Percentiles rank a stretch among this genome's conserved stretches.
phyloP scores from a whole-genome alignment of 2,888 invertebrate genomes.

The Acleris literana region DNA sequence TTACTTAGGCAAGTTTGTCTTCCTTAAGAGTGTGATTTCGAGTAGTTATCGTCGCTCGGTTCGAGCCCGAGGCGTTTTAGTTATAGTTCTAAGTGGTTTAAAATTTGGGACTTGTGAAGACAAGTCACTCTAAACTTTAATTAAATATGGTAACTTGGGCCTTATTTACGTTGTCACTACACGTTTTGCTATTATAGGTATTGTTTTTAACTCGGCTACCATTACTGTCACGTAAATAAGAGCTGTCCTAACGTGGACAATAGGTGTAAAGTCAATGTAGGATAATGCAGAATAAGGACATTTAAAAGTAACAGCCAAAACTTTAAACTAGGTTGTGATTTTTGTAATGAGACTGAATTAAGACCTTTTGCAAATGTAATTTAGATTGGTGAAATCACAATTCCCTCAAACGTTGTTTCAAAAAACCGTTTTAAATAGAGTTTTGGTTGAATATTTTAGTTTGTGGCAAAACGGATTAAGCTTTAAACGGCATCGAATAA shows the following conservation, averaged over 20 bases:
- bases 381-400: too few species aligned
- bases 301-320: conserved; percentile 45
- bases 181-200: background rate
- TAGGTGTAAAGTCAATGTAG: too few species aligned
- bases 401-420: too few species aligned
- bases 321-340: too few species aligned
- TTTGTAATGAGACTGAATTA: too few species aligned
- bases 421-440: too few species aligned
- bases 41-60: conserved; percentile 48
- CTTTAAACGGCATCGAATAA: too few species aligned
- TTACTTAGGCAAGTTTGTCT: conserved; percentile 46
- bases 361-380: too few species aligned
- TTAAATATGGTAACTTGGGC: conserved; percentile 44
- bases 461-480: too few species aligned
- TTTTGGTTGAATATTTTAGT: too few species aligned
- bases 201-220: background rate
- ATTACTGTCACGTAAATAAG: background rate
- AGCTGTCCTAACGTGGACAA: background rate
- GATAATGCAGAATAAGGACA: conserved; percentile 57
- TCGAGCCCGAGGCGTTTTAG: conserved; percentile 47
- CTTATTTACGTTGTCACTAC: background rate
- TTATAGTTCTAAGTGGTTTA: conserved; percentile 53
- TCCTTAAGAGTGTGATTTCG: conserved; percentile 47
- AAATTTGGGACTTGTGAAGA: conserved; percentile 35
- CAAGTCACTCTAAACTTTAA: conserved; percentile 49